These are phyloP conservation scores for Pogoniulus pusillus DNA, from an alignment of 2,797 vertebrate species.

Conservation along the genomic window DNA sequence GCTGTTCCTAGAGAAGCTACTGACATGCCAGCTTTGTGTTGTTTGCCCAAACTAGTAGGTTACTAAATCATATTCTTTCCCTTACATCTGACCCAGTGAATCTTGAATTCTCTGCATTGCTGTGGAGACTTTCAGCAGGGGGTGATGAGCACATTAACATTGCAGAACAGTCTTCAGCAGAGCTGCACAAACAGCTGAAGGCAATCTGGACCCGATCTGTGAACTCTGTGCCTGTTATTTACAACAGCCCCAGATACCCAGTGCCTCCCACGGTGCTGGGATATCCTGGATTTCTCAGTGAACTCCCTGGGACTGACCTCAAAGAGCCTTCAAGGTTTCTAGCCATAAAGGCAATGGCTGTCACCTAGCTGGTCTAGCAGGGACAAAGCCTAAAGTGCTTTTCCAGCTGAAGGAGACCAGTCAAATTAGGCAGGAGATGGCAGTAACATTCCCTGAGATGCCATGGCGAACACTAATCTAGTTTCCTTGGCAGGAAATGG, in stretches of 20 bases:
- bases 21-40: neutral
- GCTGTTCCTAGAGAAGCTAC: slow-evolving; percentile 7
- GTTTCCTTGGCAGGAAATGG: neutral
- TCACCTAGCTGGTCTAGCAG: neutral
- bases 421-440: neutral
- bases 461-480: neutral
- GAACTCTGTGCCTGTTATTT: neutral
- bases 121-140: neutral
- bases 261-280: neutral
- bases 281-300: neutral
- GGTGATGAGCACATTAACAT: neutral
- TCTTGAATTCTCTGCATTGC: neutral
- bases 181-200: neutral
- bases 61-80: neutral
- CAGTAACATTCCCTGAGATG: neutral
- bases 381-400: neutral
- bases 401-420: neutral
- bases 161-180: neutral
- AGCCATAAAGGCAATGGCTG: neutral
- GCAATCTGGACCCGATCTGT: neutral
- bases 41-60: neutral
- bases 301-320: neutral
- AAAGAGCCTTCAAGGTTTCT: neutral
- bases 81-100: neutral
- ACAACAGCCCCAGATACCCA: neutral